Conservation (phyloP, 2,888 invertebrate species). For the Hyposoter dolosus region DNA sequence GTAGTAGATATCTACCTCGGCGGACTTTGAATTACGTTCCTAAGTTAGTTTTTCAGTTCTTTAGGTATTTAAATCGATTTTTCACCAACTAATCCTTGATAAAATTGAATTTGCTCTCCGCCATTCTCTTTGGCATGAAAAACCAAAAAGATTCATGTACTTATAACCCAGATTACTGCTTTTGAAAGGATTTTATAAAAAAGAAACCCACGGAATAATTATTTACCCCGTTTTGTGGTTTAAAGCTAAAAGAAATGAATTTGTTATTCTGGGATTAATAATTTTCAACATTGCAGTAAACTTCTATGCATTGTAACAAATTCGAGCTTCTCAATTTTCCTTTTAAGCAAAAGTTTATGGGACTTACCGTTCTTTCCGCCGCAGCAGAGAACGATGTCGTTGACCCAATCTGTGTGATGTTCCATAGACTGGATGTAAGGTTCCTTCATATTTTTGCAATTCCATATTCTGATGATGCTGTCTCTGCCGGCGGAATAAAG, state of each 20-base stretch:
- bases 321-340: background rate
- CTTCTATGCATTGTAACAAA: background rate
- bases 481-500: slow-evolving; percentile 98
- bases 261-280: background rate
- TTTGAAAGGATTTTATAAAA: too few relatives aligned
- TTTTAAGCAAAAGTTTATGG: background rate
- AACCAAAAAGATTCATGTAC: too few relatives aligned
- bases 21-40: too few relatives aligned
- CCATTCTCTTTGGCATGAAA: too few relatives aligned
- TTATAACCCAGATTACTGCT: too few relatives aligned
- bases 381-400: slow-evolving; percentile 99
- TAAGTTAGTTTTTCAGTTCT: too few relatives aligned
- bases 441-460: slow-evolving; percentile 88
- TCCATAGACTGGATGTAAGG: slow-evolving; percentile 98
- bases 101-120: too few relatives aligned
- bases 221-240: too few relatives aligned
- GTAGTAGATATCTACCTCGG: too few relatives aligned
- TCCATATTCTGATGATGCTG: slow-evolving; percentile 98
- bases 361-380: slow-evolving; percentile 95
- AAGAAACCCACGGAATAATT: too few relatives aligned
- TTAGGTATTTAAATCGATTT: too few relatives aligned
- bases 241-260: background rate
- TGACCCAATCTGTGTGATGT: slow-evolving; percentile 99
- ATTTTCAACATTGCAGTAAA: background rate
- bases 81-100: too few relatives aligned